Conservation (phyloP, 1,140 invertebrate genomes). For the Zophobas morio region DNA sequence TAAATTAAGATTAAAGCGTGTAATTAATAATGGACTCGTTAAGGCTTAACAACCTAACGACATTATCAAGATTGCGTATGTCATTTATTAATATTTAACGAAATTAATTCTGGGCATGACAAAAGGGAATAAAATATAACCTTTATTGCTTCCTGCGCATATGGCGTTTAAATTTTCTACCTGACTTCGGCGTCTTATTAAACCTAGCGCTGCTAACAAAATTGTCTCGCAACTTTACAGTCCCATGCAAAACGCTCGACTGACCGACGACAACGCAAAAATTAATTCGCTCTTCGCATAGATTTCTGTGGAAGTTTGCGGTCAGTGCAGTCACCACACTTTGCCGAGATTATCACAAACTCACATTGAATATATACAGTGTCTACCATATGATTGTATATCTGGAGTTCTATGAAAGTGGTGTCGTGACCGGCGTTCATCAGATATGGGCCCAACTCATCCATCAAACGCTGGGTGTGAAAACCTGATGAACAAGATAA, state of each 20-base stretch:
- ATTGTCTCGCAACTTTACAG: constrained; percentile 24
- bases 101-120: constrained; percentile 62
- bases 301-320: constrained; percentile 26
- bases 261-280: constrained; percentile 22
- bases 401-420: constrained; percentile 60
- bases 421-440: constrained; percentile 66
- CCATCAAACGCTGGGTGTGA: constrained; percentile 67
- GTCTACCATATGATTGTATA: constrained; percentile 61
- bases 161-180: constrained; percentile 57
- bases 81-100: constrained; percentile 65
- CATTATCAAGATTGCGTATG: constrained; percentile 63
- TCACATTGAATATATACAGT: constrained; percentile 51
- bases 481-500: constrained; percentile 66
- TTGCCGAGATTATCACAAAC: constrained; percentile 39
- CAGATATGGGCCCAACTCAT: constrained; percentile 64
- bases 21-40: constrained; percentile 63
- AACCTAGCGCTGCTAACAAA: constrained; percentile 30
- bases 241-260: constrained; percentile 17
- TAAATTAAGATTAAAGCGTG: constrained; percentile 61
- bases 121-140: constrained; percentile 62
- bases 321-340: constrained; percentile 25
- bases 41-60: constrained; percentile 59
- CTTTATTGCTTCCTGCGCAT: constrained; percentile 59
- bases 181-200: constrained; percentile 49
- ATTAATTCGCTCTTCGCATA: constrained; percentile 44